These are phyloP conservation scores for Acanthornis magna DNA, from an alignment of 2,797 vertebrate species.

Conservation along the genomic window DNA sequence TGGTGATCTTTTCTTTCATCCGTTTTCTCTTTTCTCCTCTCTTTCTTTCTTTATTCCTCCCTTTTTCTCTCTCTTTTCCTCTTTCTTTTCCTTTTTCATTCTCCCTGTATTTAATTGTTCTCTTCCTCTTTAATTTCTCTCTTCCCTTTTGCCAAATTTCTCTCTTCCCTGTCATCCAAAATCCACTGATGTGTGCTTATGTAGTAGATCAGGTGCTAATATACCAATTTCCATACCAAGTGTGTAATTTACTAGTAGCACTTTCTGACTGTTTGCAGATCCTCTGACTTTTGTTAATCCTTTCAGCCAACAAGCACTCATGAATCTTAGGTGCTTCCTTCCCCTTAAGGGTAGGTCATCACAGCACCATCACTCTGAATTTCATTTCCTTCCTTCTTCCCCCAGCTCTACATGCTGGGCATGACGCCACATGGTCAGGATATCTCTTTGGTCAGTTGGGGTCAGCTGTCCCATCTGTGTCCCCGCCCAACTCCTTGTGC, in stretches of 20 bases:
- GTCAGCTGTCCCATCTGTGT: background rate
- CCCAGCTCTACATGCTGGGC: background rate
- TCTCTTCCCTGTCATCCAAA: background rate
- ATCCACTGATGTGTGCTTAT: background rate
- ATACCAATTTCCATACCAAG: background rate
- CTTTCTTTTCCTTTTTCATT: background rate
- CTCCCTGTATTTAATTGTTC: background rate
- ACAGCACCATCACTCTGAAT: background rate
- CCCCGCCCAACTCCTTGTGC: accelerated
- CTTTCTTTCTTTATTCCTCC: background rate
- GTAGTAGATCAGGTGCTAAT: background rate
- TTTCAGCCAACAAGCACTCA: background rate
- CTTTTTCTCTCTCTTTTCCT: background rate
- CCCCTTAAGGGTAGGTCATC: too few species aligned
- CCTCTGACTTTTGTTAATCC: background rate
- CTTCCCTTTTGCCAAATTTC: background rate
- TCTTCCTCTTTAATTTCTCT: background rate
- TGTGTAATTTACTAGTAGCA: background rate
- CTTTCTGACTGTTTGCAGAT: background rate
- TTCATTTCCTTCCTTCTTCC: background rate
- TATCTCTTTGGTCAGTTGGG: background rate
- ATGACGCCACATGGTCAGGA: too few species aligned
- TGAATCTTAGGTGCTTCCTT: accelerated
- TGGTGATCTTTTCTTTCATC: background rate
- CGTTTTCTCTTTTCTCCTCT: too few species aligned